A percentile compares a stretch with the other conserved stretches of the same genome.
Evolutionary conservation across 1,140 invertebrate species (phyloP).

Genomic region (Bilobella aurantiaca): DNA sequence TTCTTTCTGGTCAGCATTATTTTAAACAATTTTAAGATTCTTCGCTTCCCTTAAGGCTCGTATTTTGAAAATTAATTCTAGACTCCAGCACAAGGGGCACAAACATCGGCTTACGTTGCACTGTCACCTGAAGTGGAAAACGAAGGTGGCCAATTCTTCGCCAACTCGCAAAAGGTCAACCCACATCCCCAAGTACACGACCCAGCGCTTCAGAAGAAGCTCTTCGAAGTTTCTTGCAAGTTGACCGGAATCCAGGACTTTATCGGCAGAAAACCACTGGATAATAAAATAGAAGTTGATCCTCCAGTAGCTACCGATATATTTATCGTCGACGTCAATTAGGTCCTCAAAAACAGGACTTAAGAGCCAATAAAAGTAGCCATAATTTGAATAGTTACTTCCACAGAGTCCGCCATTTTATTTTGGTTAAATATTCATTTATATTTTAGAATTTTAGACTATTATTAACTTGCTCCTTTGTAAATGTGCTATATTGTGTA

Average conservation of each 20-base stretch:
- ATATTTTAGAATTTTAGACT: too few species aligned
- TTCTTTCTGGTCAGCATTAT: neutral
- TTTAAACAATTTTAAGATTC: neutral
- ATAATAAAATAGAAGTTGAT: too few species aligned
- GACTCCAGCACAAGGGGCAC: conserved; percentile 63
- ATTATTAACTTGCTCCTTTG: too few species aligned
- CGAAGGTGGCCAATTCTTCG: conserved; percentile 35
- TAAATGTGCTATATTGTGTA: too few species aligned
- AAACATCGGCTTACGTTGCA: conserved; percentile 59
- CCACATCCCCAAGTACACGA: neutral
- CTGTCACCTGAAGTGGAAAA: conserved; percentile 58
- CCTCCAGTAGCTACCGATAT: too few species aligned
- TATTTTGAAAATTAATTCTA: conserved; percentile 38
- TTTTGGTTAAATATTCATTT: too few species aligned
- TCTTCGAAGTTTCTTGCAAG: conserved; percentile 19
- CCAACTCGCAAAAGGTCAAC: conserved; percentile 13
- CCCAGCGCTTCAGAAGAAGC: conserved; percentile 1
- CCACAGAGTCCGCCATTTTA: too few species aligned
- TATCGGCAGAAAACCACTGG: too few species aligned
- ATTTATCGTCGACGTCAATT: too few species aligned
- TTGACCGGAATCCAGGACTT: conserved; percentile 1
- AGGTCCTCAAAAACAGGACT: too few species aligned
- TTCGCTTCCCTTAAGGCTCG: neutral
- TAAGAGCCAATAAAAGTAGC: too few species aligned
- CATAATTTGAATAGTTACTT: too few species aligned